Percentiles rank a stretch among this genome's conserved stretches.
Conservation (phyloP, 2,888 invertebrate genomes). For the Cataglyphis livida region DNA sequence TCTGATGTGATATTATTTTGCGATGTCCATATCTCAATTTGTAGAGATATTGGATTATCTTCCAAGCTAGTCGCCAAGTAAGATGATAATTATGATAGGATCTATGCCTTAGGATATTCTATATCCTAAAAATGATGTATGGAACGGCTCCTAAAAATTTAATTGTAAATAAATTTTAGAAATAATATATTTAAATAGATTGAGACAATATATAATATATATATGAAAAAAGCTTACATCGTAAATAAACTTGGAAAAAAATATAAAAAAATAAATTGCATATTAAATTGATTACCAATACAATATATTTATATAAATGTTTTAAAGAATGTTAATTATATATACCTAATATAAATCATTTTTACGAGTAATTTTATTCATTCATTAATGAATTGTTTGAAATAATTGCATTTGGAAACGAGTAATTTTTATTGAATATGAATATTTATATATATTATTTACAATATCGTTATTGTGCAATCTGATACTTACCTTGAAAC, state of each 20-base stretch:
- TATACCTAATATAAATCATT: constrained; percentile 53
- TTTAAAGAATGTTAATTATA: constrained; percentile 33
- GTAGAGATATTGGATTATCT: not conserved
- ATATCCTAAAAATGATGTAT: not conserved
- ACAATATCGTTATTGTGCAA: constrained; percentile 60
- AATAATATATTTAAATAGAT: not conserved
- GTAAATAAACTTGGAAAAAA: not conserved
- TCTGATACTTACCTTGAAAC: constrained; percentile 74
- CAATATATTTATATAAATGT: not conserved
- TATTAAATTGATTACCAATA: not conserved
- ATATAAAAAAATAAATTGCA: not conserved
- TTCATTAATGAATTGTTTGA: constrained; percentile 16
- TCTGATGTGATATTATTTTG: not conserved
- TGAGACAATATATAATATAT: not conserved
- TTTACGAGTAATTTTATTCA: constrained; percentile 70
- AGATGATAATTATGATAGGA: not conserved
- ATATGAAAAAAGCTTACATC: not conserved
- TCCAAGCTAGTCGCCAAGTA: not conserved
- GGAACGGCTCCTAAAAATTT: not conserved
- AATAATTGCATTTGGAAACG: constrained; percentile 15
- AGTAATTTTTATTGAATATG: not conserved
- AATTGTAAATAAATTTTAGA: constrained; percentile 3
- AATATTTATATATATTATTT: constrained; percentile 23
- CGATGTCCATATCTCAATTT: not conserved
- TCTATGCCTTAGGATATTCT: not conserved